A percentile compares a stretch with the other conserved stretches of the same genome.
phyloP scores from a whole-genome alignment of 2,113 vertebrate species.

The Campylorhamphus procurvoides region DNA sequence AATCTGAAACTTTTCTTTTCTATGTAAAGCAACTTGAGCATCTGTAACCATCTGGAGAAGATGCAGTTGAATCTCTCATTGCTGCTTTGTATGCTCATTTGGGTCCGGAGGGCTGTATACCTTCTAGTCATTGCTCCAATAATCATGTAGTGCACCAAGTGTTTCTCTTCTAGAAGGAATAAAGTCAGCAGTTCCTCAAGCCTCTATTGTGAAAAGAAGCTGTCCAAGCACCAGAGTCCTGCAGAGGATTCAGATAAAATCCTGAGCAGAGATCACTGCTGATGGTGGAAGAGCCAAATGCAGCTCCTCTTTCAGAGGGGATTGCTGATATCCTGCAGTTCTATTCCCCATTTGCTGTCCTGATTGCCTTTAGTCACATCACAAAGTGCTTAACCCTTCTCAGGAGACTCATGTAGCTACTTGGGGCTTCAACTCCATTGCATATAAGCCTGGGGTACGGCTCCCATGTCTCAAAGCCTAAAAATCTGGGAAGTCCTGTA shows the following conservation, averaged over 20 bases:
- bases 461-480: not conserved
- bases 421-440: not conserved
- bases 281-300: not conserved
- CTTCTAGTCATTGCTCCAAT: not conserved
- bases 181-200: not conserved
- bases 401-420: not conserved
- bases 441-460: rapidly evolving
- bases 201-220: not conserved
- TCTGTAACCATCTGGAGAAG: not conserved
- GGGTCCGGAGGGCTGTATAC: not conserved
- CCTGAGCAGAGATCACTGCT: not conserved
- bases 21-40: not conserved
- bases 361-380: not conserved
- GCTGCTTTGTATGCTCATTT: not conserved
- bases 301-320: rapidly evolving
- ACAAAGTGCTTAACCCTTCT: not conserved
- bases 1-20: not conserved
- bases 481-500: not conserved
- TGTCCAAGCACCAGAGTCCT: not conserved
- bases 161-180: not conserved
- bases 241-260: not conserved
- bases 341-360: not conserved
- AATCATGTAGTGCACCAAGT: not conserved
- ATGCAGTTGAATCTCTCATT: not conserved
- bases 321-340: not conserved